phyloP scores from a whole-genome alignment of 1,140 invertebrate species.

The Papilio polyxenes region DNA sequence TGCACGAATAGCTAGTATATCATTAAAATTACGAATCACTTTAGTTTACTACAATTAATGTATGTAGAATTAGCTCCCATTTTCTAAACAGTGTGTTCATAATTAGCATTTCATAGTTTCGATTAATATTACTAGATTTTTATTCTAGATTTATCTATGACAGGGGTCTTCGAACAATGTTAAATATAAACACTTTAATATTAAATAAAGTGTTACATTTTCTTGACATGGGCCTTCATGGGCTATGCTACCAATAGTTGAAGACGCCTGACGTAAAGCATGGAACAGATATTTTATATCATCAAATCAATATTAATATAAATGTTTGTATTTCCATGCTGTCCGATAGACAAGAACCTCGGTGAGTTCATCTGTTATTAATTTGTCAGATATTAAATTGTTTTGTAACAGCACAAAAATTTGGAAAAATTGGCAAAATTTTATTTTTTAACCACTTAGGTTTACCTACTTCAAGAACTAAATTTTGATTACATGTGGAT shows the following conservation, averaged over 20 bases:
- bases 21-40: not conserved
- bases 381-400: not conserved
- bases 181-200: not conserved
- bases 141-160: conserved; percentile 4
- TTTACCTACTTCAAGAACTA: no score
- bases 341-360: conserved; percentile 74
- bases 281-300: conserved; percentile 14
- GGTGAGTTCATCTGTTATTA: conserved; percentile 62
- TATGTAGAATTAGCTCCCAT: conserved; percentile 23
- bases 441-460: no score
- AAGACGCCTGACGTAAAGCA: conserved; percentile 21
- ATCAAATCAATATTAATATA: conserved; percentile 42
- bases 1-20: conserved; percentile 20
- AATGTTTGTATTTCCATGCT: conserved; percentile 67
- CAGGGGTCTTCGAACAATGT: not conserved
- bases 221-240: not conserved
- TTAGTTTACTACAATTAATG: not conserved
- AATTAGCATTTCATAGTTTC: not conserved
- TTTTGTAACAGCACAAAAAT: not conserved
- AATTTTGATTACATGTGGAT: no score
- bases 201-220: not conserved
- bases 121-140: not conserved
- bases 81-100: not conserved
- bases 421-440: not conserved
- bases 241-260: not conserved